Base-by-base conservation (phyloP, 2,888 invertebrate genomes). In the Oegoconia quadripuncta region DNA sequence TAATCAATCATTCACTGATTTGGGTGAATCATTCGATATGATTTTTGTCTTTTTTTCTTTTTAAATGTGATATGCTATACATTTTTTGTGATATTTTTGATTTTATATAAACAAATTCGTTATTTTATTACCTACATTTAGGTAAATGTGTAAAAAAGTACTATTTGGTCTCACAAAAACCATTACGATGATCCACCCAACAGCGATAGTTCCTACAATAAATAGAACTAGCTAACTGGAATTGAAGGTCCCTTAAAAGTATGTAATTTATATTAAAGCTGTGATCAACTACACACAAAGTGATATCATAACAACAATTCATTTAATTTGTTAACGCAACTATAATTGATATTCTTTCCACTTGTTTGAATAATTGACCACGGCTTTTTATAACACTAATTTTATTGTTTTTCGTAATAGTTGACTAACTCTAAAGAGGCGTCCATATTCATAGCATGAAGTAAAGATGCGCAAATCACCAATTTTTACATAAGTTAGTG, bases 221-320 rank as follows among this genome's bases (percentile, higher is more conserved):
- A 77, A 80, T 84, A 83, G 79, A 83, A 79, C 82, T 84, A 86
- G 74, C 84, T 86, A 86, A 84, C 71, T 84, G 86, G 86, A 86
- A 86, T 84, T 86, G 74, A 83, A 86, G 86, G 87, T 86, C 86
- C 87, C 87, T 86, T 86, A 86, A 78, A 84, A 86, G 83, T 87
- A 87, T 80, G 76, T 81, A 81, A 74, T 75, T 77, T 74, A 78
- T 74, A 61, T 62, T 62, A 71, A 76, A 81, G 74, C 81, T 58
- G 80, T 79, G 84, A 74, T 82, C 84, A 86, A 84, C 63, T 76
- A 79, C 52, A 68, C 75, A 69, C 53, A 59, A 33, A 39, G 43
- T 23, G 8, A 2, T 32, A 18, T 8, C 15, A 15, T 32, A 22
- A 33, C 16, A 17, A 11, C 29, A 32, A n/a, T 26, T 20, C 13